A percentile compares a stretch with the other conserved stretches of the same genome.
These are phyloP conservation scores for Cichladusa arquata DNA, from an alignment of 2,113 vertebrate genomes.

Conservation along the genomic window DNA sequence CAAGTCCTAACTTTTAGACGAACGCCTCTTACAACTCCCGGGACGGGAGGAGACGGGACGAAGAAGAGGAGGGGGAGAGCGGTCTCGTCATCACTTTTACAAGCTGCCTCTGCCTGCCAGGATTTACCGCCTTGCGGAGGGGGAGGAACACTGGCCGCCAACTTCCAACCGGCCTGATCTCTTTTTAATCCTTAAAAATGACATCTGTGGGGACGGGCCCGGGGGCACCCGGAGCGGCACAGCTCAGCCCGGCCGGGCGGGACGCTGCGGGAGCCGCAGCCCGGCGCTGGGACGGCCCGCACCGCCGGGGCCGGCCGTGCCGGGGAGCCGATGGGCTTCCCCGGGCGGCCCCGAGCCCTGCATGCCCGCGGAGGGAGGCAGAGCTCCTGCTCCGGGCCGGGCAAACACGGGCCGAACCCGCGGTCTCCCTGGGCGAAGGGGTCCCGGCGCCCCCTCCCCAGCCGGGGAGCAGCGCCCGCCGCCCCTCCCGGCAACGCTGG, in stretches of 20 bases:
- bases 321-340: neutral
- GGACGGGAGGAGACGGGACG: neutral
- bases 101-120: neutral
- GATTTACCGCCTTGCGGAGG: neutral
- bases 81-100: neutral
- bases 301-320: neutral
- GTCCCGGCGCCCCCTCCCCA: too few species aligned
- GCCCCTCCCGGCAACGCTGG: neutral
- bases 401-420: neutral
- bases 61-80: neutral
- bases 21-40: neutral
- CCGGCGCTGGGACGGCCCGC: neutral
- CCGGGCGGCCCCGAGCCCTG: too few species aligned
- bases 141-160: neutral
- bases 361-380: neutral
- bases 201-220: neutral
- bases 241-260: neutral
- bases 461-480: neutral
- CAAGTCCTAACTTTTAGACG: constrained; percentile 5
- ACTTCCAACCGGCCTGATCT: neutral
- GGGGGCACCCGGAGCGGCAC: rapidly evolving
- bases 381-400: neutral
- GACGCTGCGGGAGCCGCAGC: neutral
- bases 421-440: too few species aligned
- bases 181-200: neutral